Base-by-base conservation (phyloP, 2,113 vertebrate species). In the Arizona elegans region DNA sequence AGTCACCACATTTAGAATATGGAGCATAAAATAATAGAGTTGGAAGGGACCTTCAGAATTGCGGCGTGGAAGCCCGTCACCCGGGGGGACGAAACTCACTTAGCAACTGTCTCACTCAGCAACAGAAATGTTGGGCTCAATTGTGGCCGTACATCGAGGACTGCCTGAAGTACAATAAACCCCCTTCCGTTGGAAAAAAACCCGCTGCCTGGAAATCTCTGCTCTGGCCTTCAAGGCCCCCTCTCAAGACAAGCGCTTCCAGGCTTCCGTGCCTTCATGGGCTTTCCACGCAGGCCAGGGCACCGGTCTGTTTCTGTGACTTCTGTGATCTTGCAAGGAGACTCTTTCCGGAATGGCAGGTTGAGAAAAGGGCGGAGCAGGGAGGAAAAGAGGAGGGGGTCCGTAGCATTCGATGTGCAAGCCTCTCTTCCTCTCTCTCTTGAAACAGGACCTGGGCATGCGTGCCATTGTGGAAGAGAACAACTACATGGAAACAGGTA, bases 401-500 rank as follows among this genome's bases (percentile, higher is more conserved):
- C n/a, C 7, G 2, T 19, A 81, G 70, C 70, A 0, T 9, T 38
- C 3, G 15, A 19, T 8, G 33, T 38, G n/a, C 70, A 19, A 87
- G 11, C 9, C 47, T 29, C 47, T 52, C 17, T 50, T 2, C 47
- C 21, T 87, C 86, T 87, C 86, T 87, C 47, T 87, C 86, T 87
- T 7, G 4, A 15, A n/a, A 15, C 86, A 95, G 94, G 93, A 94
- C 54, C 38, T 55, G 55, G 75, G 90, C 11, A 62, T 54, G 33
- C 50, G 56, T 13, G 10, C 47, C 21, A 89, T 43, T 0, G 10
- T 50, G 38, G 89, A 92, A 23, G 87, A 92, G 21, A 92, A 85
- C n/a, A 91, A 65, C 47, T 90, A 92, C 17, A 8, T 92, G 86
- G 94, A 95, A 0, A 91, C 93, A 95, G 95, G 95, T 96, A 93